phyloP scores from a whole-genome alignment of 2,888 invertebrate species.

The Scrobipalpa costella region DNA sequence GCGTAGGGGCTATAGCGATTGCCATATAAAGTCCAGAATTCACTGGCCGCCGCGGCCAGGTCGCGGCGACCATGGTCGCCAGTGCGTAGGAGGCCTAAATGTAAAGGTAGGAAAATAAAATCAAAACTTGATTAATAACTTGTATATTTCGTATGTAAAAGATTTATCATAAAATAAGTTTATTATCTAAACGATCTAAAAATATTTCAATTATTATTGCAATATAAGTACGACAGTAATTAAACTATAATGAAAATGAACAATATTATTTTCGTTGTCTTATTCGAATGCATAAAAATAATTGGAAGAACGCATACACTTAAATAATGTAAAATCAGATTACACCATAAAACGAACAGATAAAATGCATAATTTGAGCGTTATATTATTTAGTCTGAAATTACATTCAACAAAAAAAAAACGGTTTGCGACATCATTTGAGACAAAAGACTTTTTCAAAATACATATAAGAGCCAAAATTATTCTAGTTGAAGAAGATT shows the following conservation, averaged over 20 bases:
- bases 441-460: not conserved
- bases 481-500: not conserved
- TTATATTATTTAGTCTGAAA: constrained; percentile 20
- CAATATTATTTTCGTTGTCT: not conserved
- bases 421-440: constrained; percentile 1
- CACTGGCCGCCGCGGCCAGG: no score
- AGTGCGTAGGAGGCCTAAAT: no score
- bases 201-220: constrained; percentile 54
- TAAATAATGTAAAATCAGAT: not conserved
- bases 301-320: constrained; percentile 6
- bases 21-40: no score
- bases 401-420: not conserved
- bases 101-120: not conserved
- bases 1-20: no score
- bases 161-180: constrained; percentile 52
- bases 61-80: no score
- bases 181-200: constrained; percentile 58
- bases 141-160: constrained; percentile 48
- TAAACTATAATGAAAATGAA: constrained; percentile 13
- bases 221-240: constrained; percentile 38
- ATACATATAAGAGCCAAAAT: not conserved
- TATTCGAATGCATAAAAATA: not conserved
- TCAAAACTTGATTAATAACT: constrained; percentile 33
- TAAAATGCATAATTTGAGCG: constrained; percentile 30
- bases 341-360: constrained; percentile 24